These are phyloP conservation scores for Scomber colias DNA, from an alignment of 2,113 vertebrate genomes.

Conservation along the genomic window DNA sequence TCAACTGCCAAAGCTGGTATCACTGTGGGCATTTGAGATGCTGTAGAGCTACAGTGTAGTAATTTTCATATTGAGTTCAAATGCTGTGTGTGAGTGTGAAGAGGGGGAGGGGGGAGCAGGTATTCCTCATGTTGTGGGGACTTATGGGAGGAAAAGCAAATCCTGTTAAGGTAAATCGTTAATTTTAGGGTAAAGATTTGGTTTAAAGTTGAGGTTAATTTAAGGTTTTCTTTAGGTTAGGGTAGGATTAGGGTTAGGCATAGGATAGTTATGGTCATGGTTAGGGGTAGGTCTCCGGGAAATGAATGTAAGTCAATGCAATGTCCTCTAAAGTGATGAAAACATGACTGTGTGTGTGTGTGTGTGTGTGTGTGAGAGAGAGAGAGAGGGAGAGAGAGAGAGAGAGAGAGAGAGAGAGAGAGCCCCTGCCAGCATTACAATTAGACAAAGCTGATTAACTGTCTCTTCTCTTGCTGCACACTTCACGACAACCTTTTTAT, in stretches of 20 bases:
- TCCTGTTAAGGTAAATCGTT: too few relatives aligned
- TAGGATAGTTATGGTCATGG: too few relatives aligned
- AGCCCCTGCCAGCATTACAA: slow-evolving; percentile 70
- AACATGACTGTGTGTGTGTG: background rate
- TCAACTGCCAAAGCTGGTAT: slow-evolving; percentile 13
- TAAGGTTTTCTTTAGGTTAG: too few relatives aligned
- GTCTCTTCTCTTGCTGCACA: slow-evolving; percentile 37
- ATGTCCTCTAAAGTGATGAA: too few relatives aligned
- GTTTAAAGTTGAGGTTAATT: too few relatives aligned
- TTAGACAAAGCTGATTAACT: slow-evolving; percentile 85
- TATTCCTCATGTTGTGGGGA: too few relatives aligned
- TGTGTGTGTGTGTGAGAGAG: background rate
- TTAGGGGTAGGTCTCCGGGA: too few relatives aligned
- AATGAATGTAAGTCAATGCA: too few relatives aligned
- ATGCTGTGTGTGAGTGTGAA: background rate
- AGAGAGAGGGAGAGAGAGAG: background rate
- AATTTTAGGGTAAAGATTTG: too few relatives aligned
- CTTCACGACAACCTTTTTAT: slow-evolving; percentile 1
- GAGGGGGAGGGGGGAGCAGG: too few relatives aligned
- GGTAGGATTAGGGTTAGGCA: too few relatives aligned
- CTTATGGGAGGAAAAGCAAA: too few relatives aligned
- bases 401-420: slow-evolving; percentile 50
- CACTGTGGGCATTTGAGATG: slow-evolving; percentile 1
- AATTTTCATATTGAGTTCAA: slow-evolving; percentile 29
- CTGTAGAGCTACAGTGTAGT: slow-evolving; percentile 2